Base-by-base conservation (phyloP, 2,113 vertebrate genomes). In the Physeter macrocephalus region DNA sequence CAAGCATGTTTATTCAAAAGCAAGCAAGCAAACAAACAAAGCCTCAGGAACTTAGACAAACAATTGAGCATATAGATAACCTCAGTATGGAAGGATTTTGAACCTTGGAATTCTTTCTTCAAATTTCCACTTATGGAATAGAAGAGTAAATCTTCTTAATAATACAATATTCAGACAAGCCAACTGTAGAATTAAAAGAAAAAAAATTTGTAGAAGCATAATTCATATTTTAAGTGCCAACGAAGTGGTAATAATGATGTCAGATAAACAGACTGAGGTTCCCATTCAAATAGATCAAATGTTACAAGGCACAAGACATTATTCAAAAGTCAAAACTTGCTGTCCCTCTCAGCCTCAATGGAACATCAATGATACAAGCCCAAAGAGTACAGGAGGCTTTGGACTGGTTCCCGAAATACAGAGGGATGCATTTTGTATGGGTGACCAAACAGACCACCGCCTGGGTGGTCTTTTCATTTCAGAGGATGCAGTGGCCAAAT, bases 221-320 rank as follows among this genome's bases (percentile, higher is more conserved):
- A 81, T 72, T 94, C 54, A 71, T 8, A n/a, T 46, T 27, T 75
- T n/a, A 2, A 75, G 54, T n/a, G 88, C 66, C 61, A 89, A 80
- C 82, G 52, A 72, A 52, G 36, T 3, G 82, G 9, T 94, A 31
- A 66, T 66, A 88, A 90, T 95, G 72, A 96, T 46, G 78, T 92
- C 91, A 90, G 93, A 62, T 85, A 86, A 91, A 92, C 6, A 93
- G 52, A 91, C 78, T 43, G 34, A 75, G 41, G 12, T 72, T 85
- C 66, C 54, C 49, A 59, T 74, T 94, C 91, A 74, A 77, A 59
- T 52, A 86, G 91, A 96, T 96, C 80, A 93, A 96, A 96, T 95
- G 61, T 83, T 92, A 36, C 15, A 78, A 96, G 72, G 49, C 49
- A 81, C 29, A 92, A 94, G 88, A 95, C 43, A 31, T 66, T 71